Evolutionary conservation across 2,113 vertebrate species (phyloP), one percentile per base, ranked within the genome.

Genomic region (Sarotherodon lohbergeri): DNA sequence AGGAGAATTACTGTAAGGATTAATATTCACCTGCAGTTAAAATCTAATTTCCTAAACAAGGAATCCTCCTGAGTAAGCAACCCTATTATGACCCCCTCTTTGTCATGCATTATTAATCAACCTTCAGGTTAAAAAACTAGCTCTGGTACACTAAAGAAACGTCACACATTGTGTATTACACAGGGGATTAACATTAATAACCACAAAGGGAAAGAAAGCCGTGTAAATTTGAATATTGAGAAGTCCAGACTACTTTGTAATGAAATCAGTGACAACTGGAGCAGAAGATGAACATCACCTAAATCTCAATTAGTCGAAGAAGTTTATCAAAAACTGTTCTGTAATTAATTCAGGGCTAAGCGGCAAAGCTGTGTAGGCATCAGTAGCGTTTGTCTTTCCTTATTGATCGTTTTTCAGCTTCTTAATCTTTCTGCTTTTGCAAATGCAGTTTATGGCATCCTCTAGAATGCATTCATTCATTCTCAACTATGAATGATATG

Each of bases 21-120:
- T 79, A 61, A 84, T 24, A 46, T 86, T 89, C 85, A 86, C 83
- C 80, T 32, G 3, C 68, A 59, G 81, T 88, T 90, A 59, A 57
- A 83, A 89, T 87, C 81, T 88, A 84, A 92, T 81, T 83, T 76
- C 59, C 80, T 54, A 90, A 92, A 93, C 50, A 88, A 88, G 89
- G 82, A 85, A 76, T 71, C 66, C 84, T 78, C 80, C 61, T 17
- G 73, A 90, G 82, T 48, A 82, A 76, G 50, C 78, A 88, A 87
- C 86, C 93, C 92, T 55, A 80, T 86, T 89, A 56, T 92, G 89
- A 94, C 89, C 93, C 79, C 56, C 50, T 85, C 80, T 82, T n/a
- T 91, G 36, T 78, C 84, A 92, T 95, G 88, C 80, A 94, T 95
- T 91, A 94, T 93, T 94, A 92, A 95, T 92, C 54, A 86, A 43